These are phyloP conservation scores for Crotalus horridus DNA, from an alignment of 2,113 vertebrate species.

Conservation along the genomic window DNA sequence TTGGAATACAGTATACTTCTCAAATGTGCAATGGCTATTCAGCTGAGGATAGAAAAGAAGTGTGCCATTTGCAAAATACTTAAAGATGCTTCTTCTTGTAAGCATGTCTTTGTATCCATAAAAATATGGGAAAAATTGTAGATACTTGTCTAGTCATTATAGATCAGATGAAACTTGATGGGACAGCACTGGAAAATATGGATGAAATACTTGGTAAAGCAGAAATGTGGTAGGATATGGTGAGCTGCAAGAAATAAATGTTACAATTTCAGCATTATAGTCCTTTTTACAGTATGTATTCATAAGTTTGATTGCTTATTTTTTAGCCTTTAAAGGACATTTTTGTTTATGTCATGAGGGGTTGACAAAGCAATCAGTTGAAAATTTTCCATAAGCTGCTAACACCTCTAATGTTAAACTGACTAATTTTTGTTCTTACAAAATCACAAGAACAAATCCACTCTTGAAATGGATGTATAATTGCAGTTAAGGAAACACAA, in stretches of 20 bases:
- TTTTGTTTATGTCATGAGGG: constrained; percentile 37
- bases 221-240: neutral
- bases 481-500: constrained; percentile 39
- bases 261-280: neutral
- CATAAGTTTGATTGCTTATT: constrained; percentile 41
- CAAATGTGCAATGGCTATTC: neutral
- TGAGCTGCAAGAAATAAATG: neutral
- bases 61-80: neutral
- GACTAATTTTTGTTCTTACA: constrained; percentile 43
- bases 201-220: neutral
- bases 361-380: constrained; percentile 14
- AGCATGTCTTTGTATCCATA: neutral
- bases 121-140: neutral
- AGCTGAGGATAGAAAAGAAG: neutral
- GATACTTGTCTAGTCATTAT: neutral
- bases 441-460: constrained; percentile 26
- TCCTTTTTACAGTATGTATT: neutral
- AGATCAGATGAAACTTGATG: neutral
- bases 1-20: neutral
- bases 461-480: constrained; percentile 31
- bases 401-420: constrained; percentile 39
- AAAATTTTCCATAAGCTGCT: constrained; percentile 4
- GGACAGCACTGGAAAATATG: neutral
- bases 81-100: neutral
- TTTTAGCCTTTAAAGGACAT: constrained; percentile 36